phyloP scores from a whole-genome alignment of 2,113 vertebrate genomes.

The Eulemur macaco region DNA sequence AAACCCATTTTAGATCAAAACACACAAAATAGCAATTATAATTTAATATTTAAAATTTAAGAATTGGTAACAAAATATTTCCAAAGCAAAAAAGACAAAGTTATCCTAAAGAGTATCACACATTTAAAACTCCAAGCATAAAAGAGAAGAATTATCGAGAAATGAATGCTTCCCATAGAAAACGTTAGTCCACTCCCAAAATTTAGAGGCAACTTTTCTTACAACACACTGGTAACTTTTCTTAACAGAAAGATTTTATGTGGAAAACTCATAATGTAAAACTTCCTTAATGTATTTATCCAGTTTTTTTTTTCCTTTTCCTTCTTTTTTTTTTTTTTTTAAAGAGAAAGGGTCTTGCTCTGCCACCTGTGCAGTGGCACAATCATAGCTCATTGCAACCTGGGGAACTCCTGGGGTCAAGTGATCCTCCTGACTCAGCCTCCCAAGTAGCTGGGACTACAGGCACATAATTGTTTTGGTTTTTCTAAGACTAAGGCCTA shows the following conservation, averaged over 20 bases:
- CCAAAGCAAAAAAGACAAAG: background rate
- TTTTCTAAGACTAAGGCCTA: background rate
- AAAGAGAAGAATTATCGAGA: background rate
- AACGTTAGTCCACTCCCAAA: background rate
- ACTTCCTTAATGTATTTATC: background rate
- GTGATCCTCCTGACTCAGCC: too few species aligned
- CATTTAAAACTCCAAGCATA: background rate
- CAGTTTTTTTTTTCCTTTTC: background rate
- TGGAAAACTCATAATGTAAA: background rate
- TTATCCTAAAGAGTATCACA: background rate
- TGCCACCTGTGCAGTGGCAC: too few species aligned
- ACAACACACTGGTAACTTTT: background rate
- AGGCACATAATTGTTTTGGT: too few species aligned
- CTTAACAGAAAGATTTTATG: background rate
- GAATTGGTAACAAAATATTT: background rate
- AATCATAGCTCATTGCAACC: too few species aligned
- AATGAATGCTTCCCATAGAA: background rate
- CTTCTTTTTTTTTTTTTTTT: background rate
- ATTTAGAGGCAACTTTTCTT: slow-evolving; percentile 20
- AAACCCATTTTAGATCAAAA: slow-evolving; percentile 36
- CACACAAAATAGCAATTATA: background rate
- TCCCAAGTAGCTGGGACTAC: too few species aligned
- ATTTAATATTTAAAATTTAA: slow-evolving; percentile 48
- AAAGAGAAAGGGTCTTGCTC: too few species aligned
- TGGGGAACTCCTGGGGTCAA: too few species aligned